These are phyloP conservation scores for Gibbula magus DNA, from an alignment of 2,888 invertebrate species.

Conservation along the genomic window DNA sequence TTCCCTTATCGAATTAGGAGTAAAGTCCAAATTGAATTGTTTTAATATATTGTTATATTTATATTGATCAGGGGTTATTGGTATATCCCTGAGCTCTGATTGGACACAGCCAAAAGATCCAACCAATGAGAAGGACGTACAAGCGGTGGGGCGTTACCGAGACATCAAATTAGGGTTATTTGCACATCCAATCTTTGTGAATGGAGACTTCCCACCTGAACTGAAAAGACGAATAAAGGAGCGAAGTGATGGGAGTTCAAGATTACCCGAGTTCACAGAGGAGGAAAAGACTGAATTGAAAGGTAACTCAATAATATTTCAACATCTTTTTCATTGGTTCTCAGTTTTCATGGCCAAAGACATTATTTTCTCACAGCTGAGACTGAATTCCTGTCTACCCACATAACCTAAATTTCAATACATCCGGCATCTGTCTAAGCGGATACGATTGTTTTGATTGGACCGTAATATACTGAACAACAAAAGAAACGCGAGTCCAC, in stretches of 20 bases:
- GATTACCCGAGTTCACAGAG: conserved; percentile 48
- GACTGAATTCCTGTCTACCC: too few relatives aligned
- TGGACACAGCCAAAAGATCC: conserved; percentile 55
- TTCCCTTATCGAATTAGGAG: too few relatives aligned
- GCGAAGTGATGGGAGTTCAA: conserved; percentile 23
- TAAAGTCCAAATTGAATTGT: too few relatives aligned
- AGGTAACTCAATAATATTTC: conserved; percentile 39
- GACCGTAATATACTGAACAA: too few relatives aligned
- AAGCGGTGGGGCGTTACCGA: conserved; percentile 53
- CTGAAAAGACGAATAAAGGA: neutral
- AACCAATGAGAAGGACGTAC: conserved; percentile 49
- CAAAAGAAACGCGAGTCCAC: too few relatives aligned
- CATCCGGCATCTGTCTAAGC: too few relatives aligned
- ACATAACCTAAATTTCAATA: too few relatives aligned
- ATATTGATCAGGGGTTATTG: conserved; percentile 50
- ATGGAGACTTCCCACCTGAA: conserved; percentile 76
- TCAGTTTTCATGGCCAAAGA: too few relatives aligned
- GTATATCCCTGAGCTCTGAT: conserved; percentile 56
- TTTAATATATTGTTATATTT: neutral
- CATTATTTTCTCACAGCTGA: too few relatives aligned
- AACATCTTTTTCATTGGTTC: too few relatives aligned
- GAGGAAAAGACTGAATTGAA: conserved; percentile 42
- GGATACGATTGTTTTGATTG: too few relatives aligned
- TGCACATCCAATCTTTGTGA: conserved; percentile 65
- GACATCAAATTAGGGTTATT: conserved; percentile 66